These are phyloP conservation scores for Mystacornis crossleyi DNA, from an alignment of 2,113 vertebrate species.

Conservation along the genomic window DNA sequence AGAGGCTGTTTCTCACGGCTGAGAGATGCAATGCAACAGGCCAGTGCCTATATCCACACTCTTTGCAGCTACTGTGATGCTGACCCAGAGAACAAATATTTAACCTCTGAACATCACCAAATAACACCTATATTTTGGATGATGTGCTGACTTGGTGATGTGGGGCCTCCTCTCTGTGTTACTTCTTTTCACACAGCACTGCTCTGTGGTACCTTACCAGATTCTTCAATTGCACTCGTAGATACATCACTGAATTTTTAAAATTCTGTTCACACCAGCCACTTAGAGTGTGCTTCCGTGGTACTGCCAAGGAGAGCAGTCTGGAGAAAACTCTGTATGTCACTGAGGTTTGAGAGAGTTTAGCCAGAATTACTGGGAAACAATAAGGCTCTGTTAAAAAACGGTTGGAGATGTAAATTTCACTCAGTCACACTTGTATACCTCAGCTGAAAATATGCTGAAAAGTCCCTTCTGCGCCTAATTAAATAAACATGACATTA, in stretches of 20 bases:
- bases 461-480: neutral
- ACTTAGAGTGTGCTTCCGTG: neutral
- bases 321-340: neutral
- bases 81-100: neutral
- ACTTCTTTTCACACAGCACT: neutral
- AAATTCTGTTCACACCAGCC: neutral
- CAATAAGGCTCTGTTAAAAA: neutral
- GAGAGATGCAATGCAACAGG: neutral
- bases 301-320: neutral
- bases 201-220: neutral
- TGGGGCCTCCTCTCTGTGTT: neutral
- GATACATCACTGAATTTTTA: neutral
- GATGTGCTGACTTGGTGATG: rapidly evolving
- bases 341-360: neutral
- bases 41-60: neutral
- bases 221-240: neutral
- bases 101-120: neutral
- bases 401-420: neutral
- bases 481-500: neutral
- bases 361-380: neutral
- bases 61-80: neutral
- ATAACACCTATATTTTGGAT: neutral
- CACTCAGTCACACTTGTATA: neutral
- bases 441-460: neutral
- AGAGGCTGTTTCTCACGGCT: neutral